Percentiles rank a stretch among this genome's conserved stretches.
phyloP scores from a whole-genome alignment of 2,797 vertebrate genomes.

The Acipenser ruthenus region DNA sequence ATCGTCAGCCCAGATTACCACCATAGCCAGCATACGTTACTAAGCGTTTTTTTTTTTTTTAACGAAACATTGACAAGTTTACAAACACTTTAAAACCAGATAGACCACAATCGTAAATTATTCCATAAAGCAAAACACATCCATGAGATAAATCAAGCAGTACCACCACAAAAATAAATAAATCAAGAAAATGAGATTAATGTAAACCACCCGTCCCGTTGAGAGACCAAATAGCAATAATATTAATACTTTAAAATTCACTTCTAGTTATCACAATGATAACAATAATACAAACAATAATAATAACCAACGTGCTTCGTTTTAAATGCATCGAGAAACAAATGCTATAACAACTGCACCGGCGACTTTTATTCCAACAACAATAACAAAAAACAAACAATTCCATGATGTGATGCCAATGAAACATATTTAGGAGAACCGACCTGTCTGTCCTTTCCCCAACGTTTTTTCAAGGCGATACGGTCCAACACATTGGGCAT shows the following conservation, averaged over 20 bases:
- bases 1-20: too few relatives aligned
- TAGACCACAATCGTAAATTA: too few relatives aligned
- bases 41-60: too few relatives aligned
- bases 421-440: slow-evolving; percentile 52
- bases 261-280: too few relatives aligned
- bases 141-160: too few relatives aligned
- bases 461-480: slow-evolving; percentile 98
- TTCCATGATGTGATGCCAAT: slow-evolving; percentile 19
- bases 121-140: too few relatives aligned
- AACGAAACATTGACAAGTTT: too few relatives aligned
- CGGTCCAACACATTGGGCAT: slow-evolving; percentile 98
- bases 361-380: slow-evolving; percentile 31
- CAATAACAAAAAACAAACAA: slow-evolving; percentile 29
- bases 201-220: not conserved
- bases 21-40: too few relatives aligned
- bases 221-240: not conserved
- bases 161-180: slow-evolving; percentile 11
- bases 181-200: not conserved
- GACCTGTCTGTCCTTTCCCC: slow-evolving; percentile 99
- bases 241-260: too few relatives aligned
- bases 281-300: too few relatives aligned
- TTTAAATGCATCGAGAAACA: slow-evolving; percentile 22
- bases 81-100: too few relatives aligned
- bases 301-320: too few relatives aligned
- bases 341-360: slow-evolving; percentile 32